These are phyloP conservation scores for Pardosa pseudoannulata DNA, from an alignment of 2,888 invertebrate genomes.

Conservation along the genomic window DNA sequence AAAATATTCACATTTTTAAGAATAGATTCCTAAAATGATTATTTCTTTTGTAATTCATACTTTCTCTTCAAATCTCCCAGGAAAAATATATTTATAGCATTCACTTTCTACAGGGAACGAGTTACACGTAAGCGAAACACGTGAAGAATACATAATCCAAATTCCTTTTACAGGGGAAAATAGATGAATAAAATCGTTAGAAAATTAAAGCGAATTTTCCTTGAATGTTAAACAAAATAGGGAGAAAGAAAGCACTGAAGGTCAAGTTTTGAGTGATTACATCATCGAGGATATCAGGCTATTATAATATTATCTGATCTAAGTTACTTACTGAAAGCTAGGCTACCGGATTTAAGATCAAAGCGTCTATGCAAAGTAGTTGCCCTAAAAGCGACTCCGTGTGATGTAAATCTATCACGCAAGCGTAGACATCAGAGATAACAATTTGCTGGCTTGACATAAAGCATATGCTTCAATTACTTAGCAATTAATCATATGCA, in stretches of 20 bases:
- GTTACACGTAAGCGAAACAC: no score
- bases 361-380: not conserved
- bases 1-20: no score
- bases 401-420: not conserved
- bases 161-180: not conserved
- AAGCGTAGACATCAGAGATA: not conserved
- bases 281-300: not conserved
- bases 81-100: no score
- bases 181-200: not conserved
- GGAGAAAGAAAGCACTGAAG: not conserved
- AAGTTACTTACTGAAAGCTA: not conserved
- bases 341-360: not conserved
- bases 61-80: no score
- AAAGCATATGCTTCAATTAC: constrained; percentile 14
- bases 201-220: not conserved
- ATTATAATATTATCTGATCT: constrained; percentile 8
- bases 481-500: constrained; percentile 25
- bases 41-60: no score
- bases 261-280: not conserved
- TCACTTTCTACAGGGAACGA: no score
- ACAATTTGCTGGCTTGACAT: not conserved
- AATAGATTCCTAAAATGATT: no score
- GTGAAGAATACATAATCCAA: not conserved
- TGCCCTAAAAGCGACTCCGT: not conserved
- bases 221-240: not conserved